Evolutionary conservation across 2,888 invertebrate species (phyloP).

Genomic region (Papilio demoleus): DNA sequence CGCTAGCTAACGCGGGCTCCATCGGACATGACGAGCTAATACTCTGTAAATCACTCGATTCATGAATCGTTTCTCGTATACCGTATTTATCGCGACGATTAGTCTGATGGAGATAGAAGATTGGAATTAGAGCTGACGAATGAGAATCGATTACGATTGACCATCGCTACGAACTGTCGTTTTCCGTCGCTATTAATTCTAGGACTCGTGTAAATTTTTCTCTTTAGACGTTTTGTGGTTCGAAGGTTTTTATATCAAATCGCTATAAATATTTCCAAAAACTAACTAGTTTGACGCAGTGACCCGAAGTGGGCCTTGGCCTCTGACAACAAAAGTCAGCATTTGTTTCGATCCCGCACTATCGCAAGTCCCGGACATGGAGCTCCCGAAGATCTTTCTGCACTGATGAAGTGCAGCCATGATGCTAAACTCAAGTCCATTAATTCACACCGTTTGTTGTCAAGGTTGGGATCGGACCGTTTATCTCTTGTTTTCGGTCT

Average conservation of each 20-base stretch:
- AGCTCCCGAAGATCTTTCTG: too few relatives aligned
- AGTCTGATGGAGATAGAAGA: slow-evolving; percentile 69
- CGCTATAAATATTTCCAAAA: too few relatives aligned
- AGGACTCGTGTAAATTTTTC: slow-evolving; percentile 18
- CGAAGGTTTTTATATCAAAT: too few relatives aligned
- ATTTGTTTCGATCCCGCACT: too few relatives aligned
- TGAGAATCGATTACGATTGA: slow-evolving; percentile 27
- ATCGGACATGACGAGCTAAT: slow-evolving; percentile 54
- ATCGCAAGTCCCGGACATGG: too few relatives aligned
- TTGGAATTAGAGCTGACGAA: slow-evolving; percentile 66
- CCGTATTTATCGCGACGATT: slow-evolving; percentile 70
- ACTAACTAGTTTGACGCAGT: too few relatives aligned
- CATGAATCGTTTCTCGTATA: slow-evolving; percentile 55
- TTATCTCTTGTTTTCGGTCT: not conserved
- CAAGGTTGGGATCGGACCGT: too few relatives aligned
- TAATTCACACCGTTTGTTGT: too few relatives aligned
- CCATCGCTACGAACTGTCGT: slow-evolving; percentile 27
- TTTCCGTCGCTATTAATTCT: slow-evolving; percentile 26
- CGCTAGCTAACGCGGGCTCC: not conserved
- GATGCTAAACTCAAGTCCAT: too few relatives aligned
- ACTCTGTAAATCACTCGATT: slow-evolving; percentile 62
- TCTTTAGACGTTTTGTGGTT: not conserved
- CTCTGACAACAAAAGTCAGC: too few relatives aligned
- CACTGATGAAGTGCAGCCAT: too few relatives aligned
- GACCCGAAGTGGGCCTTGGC: too few relatives aligned